Base-by-base conservation (phyloP, 2,113 vertebrate genomes). In the Clupea harengus region DNA sequence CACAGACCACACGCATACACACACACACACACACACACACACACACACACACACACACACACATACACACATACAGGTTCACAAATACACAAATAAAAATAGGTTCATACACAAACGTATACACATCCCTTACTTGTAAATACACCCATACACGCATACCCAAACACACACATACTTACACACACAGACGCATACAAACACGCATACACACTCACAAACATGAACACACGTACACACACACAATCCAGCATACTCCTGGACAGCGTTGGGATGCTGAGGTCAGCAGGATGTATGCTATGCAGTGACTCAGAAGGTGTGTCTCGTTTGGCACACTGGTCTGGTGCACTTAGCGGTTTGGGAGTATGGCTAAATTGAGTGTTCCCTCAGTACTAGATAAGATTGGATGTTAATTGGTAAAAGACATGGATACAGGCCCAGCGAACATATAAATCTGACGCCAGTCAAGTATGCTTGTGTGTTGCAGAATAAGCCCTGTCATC, bases 1-100 rank as follows among this genome's bases (percentile, higher is more conserved):
- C 52, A 57, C 54, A 60, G 3, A 4, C 15, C 20, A 20, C 54
- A 60, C 15, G 20, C 20, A 52, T 15, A 52, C 50, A 52, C 54
- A 60, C 52, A 3, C 1, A 39, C 52, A 60, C 60, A 25, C n/a
- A 25, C n/a, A 67, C 22, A 64, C 0, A 22, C n/a, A 8, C 60
- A 67, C 60, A 67, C 60, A 57, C 60, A 67, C 60, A 67, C 60
- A 67, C n/a, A 67, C 60, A 25, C 60, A 67, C n/a, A 57, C 54
- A 57, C 18, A 20, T 22, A 22, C 5, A 57, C 54, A 57, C 4
- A 57, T 20, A 6, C 4, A 57, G 0, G 5, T 57, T 8, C 47
- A 49, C 18, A 6, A 54, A 54, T 54, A 54, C 50, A 54, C 50
- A 52, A 6, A 15, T 15, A 54, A 17, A 54, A 5, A 54, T 15